Evolutionary conservation across 2,888 invertebrate species (phyloP).

Genomic region (Patella depressa): DNA sequence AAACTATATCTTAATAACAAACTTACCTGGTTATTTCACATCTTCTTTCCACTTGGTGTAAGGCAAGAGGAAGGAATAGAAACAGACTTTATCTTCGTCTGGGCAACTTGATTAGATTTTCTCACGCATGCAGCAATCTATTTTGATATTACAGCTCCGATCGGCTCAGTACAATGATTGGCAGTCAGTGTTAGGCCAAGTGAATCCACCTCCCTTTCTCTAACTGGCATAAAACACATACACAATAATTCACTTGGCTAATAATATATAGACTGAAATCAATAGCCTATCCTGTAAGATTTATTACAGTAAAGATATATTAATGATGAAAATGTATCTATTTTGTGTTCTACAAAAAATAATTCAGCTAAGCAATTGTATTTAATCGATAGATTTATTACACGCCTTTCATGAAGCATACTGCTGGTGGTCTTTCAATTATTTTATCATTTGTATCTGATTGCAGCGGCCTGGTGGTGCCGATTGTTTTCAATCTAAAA

Average conservation of each 20-base stretch:
- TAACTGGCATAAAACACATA: background rate
- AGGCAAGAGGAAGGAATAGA: background rate
- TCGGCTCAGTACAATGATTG: slow-evolving; percentile 2
- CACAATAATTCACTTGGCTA: background rate
- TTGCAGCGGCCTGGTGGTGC: no score
- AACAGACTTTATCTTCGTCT: slow-evolving; percentile 11
- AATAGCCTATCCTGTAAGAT: background rate
- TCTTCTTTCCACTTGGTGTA: no score
- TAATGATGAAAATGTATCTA: background rate
- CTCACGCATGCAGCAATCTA: slow-evolving; percentile 13
- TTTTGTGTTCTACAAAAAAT: no score
- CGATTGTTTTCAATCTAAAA: no score
- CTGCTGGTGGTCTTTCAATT: no score
- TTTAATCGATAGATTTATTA: no score
- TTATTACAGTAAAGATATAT: background rate
- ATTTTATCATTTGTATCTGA: no score
- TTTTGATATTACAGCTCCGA: slow-evolving; percentile 6
- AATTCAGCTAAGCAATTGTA: no score
- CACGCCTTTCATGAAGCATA: no score
- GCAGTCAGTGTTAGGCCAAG: slow-evolving; percentile 9
- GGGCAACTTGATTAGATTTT: slow-evolving; percentile 3
- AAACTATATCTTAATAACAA: background rate
- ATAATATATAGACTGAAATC: background rate
- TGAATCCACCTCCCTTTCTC: background rate
- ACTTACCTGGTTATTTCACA: slow-evolving; percentile 4